Evolutionary conservation across 2,113 vertebrate genomes (phyloP), one percentile per base, ranked within the genome.

Genomic region (Perognathus longimembris): DNA sequence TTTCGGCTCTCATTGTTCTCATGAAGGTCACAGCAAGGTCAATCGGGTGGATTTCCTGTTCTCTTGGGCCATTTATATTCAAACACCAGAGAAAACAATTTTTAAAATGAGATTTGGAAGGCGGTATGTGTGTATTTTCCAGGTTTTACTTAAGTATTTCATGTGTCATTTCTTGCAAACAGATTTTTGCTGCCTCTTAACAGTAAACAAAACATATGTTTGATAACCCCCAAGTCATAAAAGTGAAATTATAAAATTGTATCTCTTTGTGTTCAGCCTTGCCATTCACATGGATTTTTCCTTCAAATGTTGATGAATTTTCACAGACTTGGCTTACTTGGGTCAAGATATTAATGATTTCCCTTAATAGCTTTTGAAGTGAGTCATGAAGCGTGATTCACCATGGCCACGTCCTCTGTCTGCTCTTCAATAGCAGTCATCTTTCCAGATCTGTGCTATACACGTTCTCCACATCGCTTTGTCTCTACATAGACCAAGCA

Each of bases 231-330:
- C n/a, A 86, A 45, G 26, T 85, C 30, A 79, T 59, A 18, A 54
- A 54, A 18, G 14, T 54, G 50, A 54, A 54, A 54, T 54, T 54
- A 54, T 54, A 54, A 54, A 54, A 54, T 12, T 54, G 4, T 54
- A 15, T 57, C 8, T 59, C 5, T 93, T 54, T 24, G 80, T 86
- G 74, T 83, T 70, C 82, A 91, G 66, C 40, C 64, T 84, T 71
- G 24, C 26, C 36, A 63, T 90, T 93, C 90, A 54, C 32, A 36
- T 71, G 63, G 71, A 38, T 36, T 79, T 26, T 95, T 85, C 28
- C 32, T 95, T 85, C 28, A 66, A 79, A 94, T 70, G 73, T 38
- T 88, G 73, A 75, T 89, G 36, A 61, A 40, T 85, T 95, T 95
- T 88, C 71, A 89, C 3, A 74, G 74, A 74, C 26, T 66, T 91